A percentile compares a stretch with the other conserved stretches of the same genome.
Conservation (phyloP, 92 coral and sea anemone genomes). For the Epizoanthus scotinus region DNA sequence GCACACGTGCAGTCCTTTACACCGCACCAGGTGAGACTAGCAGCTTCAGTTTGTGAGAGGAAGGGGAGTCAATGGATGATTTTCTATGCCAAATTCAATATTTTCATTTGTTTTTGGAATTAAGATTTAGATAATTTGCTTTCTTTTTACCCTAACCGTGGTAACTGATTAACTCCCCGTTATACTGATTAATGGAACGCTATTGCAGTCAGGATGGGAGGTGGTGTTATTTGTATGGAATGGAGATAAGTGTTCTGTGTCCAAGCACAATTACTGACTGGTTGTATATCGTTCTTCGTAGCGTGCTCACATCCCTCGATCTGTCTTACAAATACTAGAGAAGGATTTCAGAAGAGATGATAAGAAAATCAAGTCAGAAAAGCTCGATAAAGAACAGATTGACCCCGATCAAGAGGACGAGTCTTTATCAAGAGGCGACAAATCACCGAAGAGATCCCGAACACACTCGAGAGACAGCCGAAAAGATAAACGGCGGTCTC, state of each 20-base stretch:
- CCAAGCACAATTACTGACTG: too few species aligned
- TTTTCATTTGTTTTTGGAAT: too few species aligned
- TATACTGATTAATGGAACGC: too few species aligned
- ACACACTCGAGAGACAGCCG: conserved; percentile 61
- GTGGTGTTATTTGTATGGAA: too few species aligned
- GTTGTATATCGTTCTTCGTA: conserved; percentile 16
- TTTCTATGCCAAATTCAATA: too few species aligned
- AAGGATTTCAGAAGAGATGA: conserved; percentile 79
- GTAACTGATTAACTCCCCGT: too few species aligned
- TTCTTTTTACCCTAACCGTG: too few species aligned
- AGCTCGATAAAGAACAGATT: conserved; percentile 78
- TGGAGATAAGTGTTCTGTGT: too few species aligned
- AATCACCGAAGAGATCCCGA: conserved; percentile 68
- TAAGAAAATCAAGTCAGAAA: conserved; percentile 77
- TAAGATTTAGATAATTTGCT: too few species aligned
- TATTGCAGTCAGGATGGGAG: too few species aligned
- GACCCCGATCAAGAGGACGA: conserved; percentile 79
- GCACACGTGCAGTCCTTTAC: conserved; percentile 98
- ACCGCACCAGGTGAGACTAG: conserved; percentile 88
- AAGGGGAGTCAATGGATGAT: neutral
- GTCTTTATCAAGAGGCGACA: conserved; percentile 47
- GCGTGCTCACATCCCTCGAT: conserved; percentile 97
- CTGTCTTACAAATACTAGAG: conserved; percentile 88
- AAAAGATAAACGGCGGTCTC: conserved; percentile 73
- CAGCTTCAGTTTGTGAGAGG: neutral